phyloP scores from a whole-genome alignment of 2,888 invertebrate genomes.

The Pasiphila rectangulata region DNA sequence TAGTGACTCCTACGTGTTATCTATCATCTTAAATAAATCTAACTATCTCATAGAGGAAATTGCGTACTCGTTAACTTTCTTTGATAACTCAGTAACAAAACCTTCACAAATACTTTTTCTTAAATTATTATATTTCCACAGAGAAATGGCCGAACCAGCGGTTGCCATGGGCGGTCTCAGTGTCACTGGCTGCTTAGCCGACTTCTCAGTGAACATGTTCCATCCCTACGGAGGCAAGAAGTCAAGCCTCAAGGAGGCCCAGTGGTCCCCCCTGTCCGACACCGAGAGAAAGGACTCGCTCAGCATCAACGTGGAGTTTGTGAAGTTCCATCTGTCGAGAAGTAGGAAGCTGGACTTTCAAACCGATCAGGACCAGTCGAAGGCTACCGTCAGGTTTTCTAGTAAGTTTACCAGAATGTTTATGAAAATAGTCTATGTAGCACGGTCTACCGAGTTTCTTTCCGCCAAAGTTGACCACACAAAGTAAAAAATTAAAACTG shows the following conservation, averaged over 20 bases:
- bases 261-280: conserved; percentile 93
- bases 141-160: conserved; percentile 82
- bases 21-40: no score
- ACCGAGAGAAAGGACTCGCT: conserved; percentile 96
- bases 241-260: conserved; percentile 84
- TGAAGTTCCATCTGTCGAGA: conserved; percentile 96
- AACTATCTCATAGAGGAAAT: no score
- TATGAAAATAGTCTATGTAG: no score
- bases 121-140: no score
- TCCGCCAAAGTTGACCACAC: no score
- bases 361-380: conserved; percentile 84
- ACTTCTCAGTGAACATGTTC: conserved; percentile 98
- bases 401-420: no score
- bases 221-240: conserved; percentile 98
- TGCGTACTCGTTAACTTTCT: no score
- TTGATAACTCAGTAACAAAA: no score
- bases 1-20: no score
- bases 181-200: conserved; percentile 97
- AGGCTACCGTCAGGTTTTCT: conserved; percentile 95
- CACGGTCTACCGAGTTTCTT: no score
- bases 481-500: no score
- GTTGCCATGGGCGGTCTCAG: conserved; percentile 92
- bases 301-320: conserved; percentile 97
- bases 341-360: conserved; percentile 94
- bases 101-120: no score